Evolutionary conservation across 37 sponge, comb jelly and placozoan genomes (phyloP).

Genomic region (Dysidea cf. avara): DNA sequence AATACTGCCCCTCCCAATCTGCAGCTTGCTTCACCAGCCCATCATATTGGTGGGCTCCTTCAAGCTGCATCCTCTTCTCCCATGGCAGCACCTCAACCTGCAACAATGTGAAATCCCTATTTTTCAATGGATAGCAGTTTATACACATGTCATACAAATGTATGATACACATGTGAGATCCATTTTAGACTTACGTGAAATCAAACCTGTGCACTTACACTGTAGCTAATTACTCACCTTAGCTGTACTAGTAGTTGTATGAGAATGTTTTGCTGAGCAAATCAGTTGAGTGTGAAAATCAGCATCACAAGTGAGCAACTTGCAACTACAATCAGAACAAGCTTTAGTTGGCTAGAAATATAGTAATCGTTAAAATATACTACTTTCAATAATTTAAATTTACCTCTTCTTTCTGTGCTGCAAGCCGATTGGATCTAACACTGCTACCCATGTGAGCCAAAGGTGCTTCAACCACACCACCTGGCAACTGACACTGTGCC

Average conservation of each 20-base stretch:
- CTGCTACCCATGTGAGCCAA: conserved; percentile 21
- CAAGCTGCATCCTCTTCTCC: conserved; percentile 55
- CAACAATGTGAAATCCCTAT: neutral
- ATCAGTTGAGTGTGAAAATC: conserved; percentile 50
- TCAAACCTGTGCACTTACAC: too few species aligned
- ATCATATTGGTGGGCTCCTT: conserved; percentile 39
- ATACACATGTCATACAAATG: too few species aligned
- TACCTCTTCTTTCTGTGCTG: neutral
- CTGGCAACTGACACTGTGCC: conserved; percentile 27
- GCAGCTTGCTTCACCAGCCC: conserved; percentile 53
- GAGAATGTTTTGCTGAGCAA: conserved; percentile 60
- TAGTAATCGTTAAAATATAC: neutral
- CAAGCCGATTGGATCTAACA: conserved; percentile 22
- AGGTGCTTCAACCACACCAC: conserved; percentile 24
- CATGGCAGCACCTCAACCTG: conserved; percentile 58
- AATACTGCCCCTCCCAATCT: conserved; percentile 50
- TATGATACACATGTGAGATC: too few species aligned
- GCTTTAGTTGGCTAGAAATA: conserved; percentile 30
- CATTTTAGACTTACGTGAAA: too few species aligned
- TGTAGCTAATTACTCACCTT: too few species aligned
- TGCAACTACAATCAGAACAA: conserved; percentile 78
- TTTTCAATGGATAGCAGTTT: too few species aligned
- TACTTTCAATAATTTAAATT: neutral
- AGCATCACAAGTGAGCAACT: conserved; percentile 46
- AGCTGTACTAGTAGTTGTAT: too few species aligned